A percentile compares a stretch with the other conserved stretches of the same genome.
phyloP scores from a whole-genome alignment of 1,140 invertebrate genomes.

The Rhopalosiphum maidis region DNA sequence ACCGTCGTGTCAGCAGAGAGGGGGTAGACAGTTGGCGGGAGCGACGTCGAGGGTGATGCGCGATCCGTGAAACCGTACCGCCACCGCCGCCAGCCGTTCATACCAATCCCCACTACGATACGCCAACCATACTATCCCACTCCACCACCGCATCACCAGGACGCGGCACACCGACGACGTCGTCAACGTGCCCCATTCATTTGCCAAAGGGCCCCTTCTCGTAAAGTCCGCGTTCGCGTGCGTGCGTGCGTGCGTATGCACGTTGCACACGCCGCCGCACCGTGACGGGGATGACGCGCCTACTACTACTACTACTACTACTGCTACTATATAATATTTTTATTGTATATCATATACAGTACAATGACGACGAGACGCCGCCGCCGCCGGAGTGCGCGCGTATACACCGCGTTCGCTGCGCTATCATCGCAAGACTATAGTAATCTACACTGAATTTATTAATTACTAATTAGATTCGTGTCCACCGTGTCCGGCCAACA shows the following conservation, averaged over 20 bases:
- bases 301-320: neutral
- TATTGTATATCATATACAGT: neutral
- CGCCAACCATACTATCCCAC: neutral
- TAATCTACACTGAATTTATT: no score
- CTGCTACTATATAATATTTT: neutral
- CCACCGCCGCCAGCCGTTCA: neutral
- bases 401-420: slow-evolving; percentile 38
- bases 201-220: slow-evolving; percentile 29
- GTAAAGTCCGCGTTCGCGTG: neutral
- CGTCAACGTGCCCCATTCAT: slow-evolving; percentile 46
- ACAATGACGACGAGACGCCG: neutral
- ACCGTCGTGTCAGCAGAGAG: neutral
- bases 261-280: neutral
- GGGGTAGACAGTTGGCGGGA: neutral
- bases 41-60: neutral
- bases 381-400: neutral
- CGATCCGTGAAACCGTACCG: slow-evolving; percentile 2
- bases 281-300: slow-evolving; percentile 36
- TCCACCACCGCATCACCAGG: neutral
- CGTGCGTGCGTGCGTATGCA: neutral
- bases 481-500: no score
- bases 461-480: no score
- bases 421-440: no score
- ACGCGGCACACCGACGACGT: neutral
- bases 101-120: neutral